Conservation (phyloP, 2,888 invertebrate species). For the Dexiosoma caninum region DNA sequence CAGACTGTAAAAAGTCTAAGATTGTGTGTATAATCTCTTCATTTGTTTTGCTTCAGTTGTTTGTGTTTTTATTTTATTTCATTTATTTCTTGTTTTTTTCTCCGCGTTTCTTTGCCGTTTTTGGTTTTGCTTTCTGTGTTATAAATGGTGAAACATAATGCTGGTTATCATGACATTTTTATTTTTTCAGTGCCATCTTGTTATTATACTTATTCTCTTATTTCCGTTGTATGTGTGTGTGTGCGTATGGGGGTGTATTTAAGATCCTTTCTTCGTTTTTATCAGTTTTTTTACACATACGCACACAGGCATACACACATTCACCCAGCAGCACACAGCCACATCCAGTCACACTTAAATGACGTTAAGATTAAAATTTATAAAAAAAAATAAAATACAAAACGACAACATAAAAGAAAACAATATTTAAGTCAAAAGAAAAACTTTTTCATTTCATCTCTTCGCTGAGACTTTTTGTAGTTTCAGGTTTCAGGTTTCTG, state of each 20-base stretch:
- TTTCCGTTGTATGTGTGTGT: neutral
- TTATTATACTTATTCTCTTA: slow-evolving; percentile 23
- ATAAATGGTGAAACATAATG: slow-evolving; percentile 52
- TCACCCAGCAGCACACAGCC: neutral
- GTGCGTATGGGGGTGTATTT: no score
- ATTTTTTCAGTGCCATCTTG: slow-evolving; percentile 52
- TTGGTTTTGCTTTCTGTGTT: neutral
- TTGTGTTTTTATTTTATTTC: neutral
- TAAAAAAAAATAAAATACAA: neutral
- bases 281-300: neutral
- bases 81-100: no score
- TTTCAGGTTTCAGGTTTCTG: neutral
- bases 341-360: neutral
- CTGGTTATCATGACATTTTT: slow-evolving; percentile 57
- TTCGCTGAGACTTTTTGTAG: neutral
- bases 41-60: neutral
- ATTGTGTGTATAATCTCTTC: neutral
- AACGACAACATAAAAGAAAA: slow-evolving; percentile 15
- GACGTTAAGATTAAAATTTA: slow-evolving; percentile 8
- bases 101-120: neutral
- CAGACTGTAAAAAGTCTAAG: neutral
- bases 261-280: neutral
- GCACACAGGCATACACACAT: neutral
- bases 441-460: slow-evolving; percentile 42
- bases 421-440: slow-evolving; percentile 27